Base-by-base conservation (phyloP, 2,113 vertebrate genomes). In the Neolamprologus hecqui region DNA sequence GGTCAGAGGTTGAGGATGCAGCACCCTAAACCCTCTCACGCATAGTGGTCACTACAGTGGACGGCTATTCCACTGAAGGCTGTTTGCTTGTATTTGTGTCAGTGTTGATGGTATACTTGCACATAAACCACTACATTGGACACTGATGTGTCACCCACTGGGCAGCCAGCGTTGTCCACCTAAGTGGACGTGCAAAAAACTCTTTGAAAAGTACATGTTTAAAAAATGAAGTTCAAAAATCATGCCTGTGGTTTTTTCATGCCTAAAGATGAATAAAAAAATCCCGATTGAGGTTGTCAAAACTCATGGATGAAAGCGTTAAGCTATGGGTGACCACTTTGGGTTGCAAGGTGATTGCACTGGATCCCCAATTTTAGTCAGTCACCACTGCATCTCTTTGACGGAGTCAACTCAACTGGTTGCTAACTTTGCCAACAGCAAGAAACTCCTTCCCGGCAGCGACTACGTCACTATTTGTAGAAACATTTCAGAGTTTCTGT, bases 1-100 rank as follows among this genome's bases (percentile, higher is more conserved):
- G 7, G n/a, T 1, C 65, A 6, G 65, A 73, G 13, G 37, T 42
- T 15, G 12, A 40, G 65, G 11, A 73, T 42, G n/a, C 65, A 73
- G 37, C 21, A 26, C 2, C 21, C 68, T 73, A 0, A 33, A 63
- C 58, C 58, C 15, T 63, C 28, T 63, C 28, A 60, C 0, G 0
- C 58, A 60, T 33, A 33, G 57, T 33, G 15, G 58, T 33, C 58
- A 63, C 58, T 63, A 33, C 5, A 60, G 28, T 63, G 15, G 58
- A 19, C 58, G 11, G 15, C 15, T 63, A 63, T 33, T 19, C 28
- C 57, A 60, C 57, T 60, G 4, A 33, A 33, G 58, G 58, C 9
- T 63, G 58, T 11, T 33, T 63, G 0, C 28, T 63, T 63, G 15
- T 63, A 19, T 63, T 11, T 63, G 58, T 33, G 28, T 33, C 28